Conservation (phyloP, 1,140 invertebrate genomes). For the Portunus trituberculatus region DNA sequence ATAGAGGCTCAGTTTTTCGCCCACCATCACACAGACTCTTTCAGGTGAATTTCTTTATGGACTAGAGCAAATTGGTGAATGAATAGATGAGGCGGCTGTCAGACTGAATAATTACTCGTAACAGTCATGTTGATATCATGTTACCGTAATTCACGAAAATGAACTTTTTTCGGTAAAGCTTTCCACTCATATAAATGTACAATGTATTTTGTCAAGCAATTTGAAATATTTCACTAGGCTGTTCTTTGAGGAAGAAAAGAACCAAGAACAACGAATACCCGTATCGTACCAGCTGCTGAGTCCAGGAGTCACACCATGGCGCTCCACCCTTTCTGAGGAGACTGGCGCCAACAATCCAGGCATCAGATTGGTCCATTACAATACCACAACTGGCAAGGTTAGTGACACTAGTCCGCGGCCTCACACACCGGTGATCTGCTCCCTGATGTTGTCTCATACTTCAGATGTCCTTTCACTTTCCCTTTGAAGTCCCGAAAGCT, state of each 20-base stretch:
- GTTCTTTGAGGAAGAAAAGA: conserved; percentile 43
- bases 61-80: no score
- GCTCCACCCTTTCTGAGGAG: conserved; percentile 84
- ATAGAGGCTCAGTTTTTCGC: conserved; percentile 96
- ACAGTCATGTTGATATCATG: background rate
- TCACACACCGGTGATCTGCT: no score
- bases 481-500: background rate
- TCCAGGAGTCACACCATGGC: conserved; percentile 91
- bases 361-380: conserved; percentile 92
- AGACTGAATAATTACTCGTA: no score
- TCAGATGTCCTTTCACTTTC: no score
- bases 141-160: background rate
- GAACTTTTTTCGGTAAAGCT: background rate
- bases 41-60: conserved; percentile 80
- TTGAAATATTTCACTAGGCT: background rate
- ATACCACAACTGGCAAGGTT: conserved; percentile 91
- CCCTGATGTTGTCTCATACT: no score
- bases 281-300: conserved; percentile 92
- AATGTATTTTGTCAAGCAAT: background rate
- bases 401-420: conserved; percentile 78
- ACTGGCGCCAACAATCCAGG: conserved; percentile 89
- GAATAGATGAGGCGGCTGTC: no score
- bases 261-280: conserved; percentile 81
- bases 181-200: background rate
- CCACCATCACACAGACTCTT: conserved; percentile 94